These are phyloP conservation scores for Fukomys damarensis DNA, from an alignment of 2,113 vertebrate species.

Conservation along the genomic window DNA sequence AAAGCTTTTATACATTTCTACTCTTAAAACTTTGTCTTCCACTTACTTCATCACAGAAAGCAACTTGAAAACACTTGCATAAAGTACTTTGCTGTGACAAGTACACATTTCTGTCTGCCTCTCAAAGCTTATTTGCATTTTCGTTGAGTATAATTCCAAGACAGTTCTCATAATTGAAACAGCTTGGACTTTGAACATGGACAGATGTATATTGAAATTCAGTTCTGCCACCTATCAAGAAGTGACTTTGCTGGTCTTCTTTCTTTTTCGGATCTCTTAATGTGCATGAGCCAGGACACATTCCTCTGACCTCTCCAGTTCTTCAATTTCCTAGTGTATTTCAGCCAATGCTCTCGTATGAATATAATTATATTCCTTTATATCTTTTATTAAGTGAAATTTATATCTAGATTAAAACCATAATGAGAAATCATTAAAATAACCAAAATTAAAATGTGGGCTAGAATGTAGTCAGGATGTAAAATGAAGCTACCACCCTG, in stretches of 20 bases:
- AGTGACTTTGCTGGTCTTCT: background rate
- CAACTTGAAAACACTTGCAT: background rate
- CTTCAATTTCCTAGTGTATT: constrained; percentile 2
- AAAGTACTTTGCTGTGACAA: constrained; percentile 5
- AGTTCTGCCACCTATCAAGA: background rate
- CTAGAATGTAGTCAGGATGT: background rate
- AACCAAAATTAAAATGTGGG: background rate
- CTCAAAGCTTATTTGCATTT: constrained; percentile 55
- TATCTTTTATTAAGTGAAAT: background rate
- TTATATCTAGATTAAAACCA: constrained; percentile 3
- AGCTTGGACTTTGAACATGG: background rate
- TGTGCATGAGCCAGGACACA: background rate
- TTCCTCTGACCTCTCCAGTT: background rate
- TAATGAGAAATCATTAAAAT: background rate
- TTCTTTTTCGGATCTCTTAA: background rate
- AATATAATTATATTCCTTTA: background rate
- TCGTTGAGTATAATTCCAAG: constrained; percentile 41
- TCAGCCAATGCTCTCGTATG: background rate
- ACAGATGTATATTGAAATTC: background rate
- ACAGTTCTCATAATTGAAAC: background rate
- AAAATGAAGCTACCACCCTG: background rate
- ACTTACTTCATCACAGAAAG: constrained; percentile 26
- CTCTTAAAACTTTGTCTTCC: background rate
- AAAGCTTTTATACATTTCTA: background rate
- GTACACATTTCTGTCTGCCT: background rate